Evolutionary conservation across 2,888 invertebrate genomes (phyloP), one percentile per base, ranked within the genome.

Genomic region (Drosophila nigricruria): DNA sequence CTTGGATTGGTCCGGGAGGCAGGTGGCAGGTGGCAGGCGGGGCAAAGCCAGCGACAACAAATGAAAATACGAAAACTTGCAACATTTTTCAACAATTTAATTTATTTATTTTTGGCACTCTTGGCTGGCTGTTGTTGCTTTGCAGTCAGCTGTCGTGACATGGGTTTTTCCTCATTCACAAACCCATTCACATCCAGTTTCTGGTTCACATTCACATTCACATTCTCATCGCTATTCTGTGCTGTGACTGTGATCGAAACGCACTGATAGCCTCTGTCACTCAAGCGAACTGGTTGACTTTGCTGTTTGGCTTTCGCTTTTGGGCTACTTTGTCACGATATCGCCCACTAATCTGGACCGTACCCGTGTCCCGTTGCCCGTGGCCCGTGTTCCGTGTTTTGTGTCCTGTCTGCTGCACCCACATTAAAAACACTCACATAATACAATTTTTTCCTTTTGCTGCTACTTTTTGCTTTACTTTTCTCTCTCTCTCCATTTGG

Each of bases 71-170:
- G 20, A 62, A 70, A 87, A 71, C 82, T 76, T 81, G 76, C 82
- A 70, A 84, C 82, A 81, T 85, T 85, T 83, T 83, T 74, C 69
- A 85, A 88, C 88, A 88, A 79, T 83, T 83, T 83, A 82, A 88
- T 83, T 85, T 83, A 83, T 83, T 88, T 83, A 88, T 88, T 85
- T 87, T 88, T 82, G 87, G 76, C 88, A 82, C 79, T 70, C 77
- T 82, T 73, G 62, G 43, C 60, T 53, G 69, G 67, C 43, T 71
- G 54, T 68, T 75, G 62, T 66, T 59, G 58, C 56, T 57, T 74
- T 53, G 67, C 70, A 85, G 88, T 88, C 88, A 78, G 75, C 79
- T 81, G 66, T 58, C 66, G 62, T 83, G 87, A 83, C 89, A 88
- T 86, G 89, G 89, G 83, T 86, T 70, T 56, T 27, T 53, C 58